Percentiles rank a stretch among this genome's conserved stretches.
Conservation (phyloP, 92 coral and sea anemone genomes). For the Chrysogorgia sp. region DNA sequence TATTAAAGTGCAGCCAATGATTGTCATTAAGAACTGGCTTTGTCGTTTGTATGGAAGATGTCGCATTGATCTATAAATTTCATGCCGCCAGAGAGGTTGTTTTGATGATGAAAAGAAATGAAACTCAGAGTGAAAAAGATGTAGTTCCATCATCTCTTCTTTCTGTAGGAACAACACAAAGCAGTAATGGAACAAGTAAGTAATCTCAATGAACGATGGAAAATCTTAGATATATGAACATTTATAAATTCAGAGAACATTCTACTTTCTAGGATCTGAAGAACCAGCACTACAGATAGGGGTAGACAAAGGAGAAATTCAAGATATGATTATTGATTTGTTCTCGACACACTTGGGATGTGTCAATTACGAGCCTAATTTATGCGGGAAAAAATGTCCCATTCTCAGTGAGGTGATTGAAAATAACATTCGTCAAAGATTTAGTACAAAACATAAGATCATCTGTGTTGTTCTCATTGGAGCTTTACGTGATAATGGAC, state of each 20-base stretch:
- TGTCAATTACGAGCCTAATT: conserved; percentile 23
- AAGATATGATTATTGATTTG: conserved; percentile 16
- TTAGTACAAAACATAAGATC: conserved; percentile 52
- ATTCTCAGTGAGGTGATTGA: conserved; percentile 71
- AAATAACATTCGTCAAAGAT: conserved; percentile 61
- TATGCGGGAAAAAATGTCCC: conserved; percentile 72
- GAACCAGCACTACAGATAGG: background rate
- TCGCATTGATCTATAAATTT: no score
- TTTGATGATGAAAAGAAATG: background rate
- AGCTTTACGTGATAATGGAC: conserved; percentile 72
- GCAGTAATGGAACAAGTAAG: background rate
- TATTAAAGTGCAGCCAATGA: no score
- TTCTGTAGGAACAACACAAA: background rate
- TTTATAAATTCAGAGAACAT: background rate
- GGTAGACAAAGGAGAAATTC: conserved; percentile 26
- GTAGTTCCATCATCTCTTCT: background rate
- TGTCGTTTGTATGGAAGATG: no score
- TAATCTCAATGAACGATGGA: background rate
- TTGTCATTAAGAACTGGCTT: no score
- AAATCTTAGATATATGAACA: background rate
- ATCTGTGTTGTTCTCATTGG: conserved; percentile 68
- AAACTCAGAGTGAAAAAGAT: background rate
- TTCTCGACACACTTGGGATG: conserved; percentile 3
- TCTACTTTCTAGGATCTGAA: background rate
- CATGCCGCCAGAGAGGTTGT: no score